phyloP scores from a whole-genome alignment of 1,140 invertebrate species.

The Phenacoccus solenopsis region DNA sequence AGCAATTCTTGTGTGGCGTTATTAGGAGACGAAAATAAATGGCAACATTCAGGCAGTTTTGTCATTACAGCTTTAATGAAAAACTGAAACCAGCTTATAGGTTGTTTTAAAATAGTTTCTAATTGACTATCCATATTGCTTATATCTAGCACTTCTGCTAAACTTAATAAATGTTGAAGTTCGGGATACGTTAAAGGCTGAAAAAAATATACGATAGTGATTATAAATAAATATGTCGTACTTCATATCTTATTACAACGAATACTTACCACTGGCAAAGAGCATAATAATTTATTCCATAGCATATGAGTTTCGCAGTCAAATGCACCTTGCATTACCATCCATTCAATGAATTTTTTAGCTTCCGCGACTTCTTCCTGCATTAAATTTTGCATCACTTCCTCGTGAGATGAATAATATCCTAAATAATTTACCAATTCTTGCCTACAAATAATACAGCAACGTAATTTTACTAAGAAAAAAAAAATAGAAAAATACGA shows the following conservation, averaged over 20 bases:
- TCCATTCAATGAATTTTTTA: constrained; percentile 44
- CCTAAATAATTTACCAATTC: constrained; percentile 60
- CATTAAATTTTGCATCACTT: constrained; percentile 55
- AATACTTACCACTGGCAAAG: constrained; percentile 19
- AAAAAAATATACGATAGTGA: not conserved
- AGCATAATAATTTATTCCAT: constrained; percentile 51
- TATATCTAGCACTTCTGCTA: constrained; percentile 45
- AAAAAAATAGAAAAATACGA: not conserved
- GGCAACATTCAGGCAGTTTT: constrained; percentile 48
- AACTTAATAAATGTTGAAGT: constrained; percentile 48
- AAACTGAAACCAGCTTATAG: constrained; percentile 51
- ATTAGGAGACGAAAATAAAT: constrained; percentile 46
- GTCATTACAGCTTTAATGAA: constrained; percentile 47
- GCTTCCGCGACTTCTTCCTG: constrained; percentile 45
- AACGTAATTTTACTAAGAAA: not conserved
- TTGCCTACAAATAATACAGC: constrained; percentile 35
- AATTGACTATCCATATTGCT: constrained; percentile 46
- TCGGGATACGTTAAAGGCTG: constrained; percentile 44
- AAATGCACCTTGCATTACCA: constrained; percentile 50
- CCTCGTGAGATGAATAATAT: constrained; percentile 61
- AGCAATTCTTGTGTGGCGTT: constrained; percentile 46
- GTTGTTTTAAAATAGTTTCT: constrained; percentile 45
- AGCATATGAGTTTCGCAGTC: constrained; percentile 58
- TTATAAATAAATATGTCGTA: too few relatives aligned
- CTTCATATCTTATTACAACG: not conserved